Conservation (phyloP, 2,797 vertebrate species). For the Anomalospiza imberbis region DNA sequence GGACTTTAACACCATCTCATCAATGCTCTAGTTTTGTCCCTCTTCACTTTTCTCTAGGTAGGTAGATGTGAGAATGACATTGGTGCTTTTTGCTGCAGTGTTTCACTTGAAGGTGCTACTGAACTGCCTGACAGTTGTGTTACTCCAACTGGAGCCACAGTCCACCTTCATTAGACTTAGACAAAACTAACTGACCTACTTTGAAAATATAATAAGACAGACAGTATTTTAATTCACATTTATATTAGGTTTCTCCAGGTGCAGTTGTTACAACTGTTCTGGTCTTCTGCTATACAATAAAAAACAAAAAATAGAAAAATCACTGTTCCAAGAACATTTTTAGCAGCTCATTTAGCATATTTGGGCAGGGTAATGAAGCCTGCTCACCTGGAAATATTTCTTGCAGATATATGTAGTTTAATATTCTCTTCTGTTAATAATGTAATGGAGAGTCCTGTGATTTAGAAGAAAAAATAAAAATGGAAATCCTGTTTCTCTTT, state of each 20-base stretch:
- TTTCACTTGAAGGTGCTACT: background rate
- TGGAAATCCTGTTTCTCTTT: background rate
- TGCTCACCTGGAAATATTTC: background rate
- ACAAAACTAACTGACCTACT: background rate
- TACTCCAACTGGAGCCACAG: background rate
- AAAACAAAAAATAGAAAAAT: background rate
- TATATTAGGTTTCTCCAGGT: background rate
- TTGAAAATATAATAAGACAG: background rate
- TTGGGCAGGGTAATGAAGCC: background rate
- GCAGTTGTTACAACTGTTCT: background rate
- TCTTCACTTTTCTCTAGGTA: background rate
- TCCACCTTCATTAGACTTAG: background rate
- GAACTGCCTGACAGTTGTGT: background rate
- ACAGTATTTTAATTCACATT: background rate
- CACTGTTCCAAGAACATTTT: background rate
- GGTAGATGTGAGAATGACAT: background rate
- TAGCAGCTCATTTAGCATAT: background rate
- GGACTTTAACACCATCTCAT: background rate
- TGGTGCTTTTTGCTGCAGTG: background rate
- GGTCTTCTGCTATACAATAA: background rate
- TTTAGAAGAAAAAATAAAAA: background rate
- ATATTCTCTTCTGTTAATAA: background rate
- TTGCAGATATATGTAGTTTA: background rate
- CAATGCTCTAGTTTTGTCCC: background rate
- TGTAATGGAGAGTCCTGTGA: background rate